Conservation (phyloP, 2,888 invertebrate species). For the Mythimna albipuncta region DNA sequence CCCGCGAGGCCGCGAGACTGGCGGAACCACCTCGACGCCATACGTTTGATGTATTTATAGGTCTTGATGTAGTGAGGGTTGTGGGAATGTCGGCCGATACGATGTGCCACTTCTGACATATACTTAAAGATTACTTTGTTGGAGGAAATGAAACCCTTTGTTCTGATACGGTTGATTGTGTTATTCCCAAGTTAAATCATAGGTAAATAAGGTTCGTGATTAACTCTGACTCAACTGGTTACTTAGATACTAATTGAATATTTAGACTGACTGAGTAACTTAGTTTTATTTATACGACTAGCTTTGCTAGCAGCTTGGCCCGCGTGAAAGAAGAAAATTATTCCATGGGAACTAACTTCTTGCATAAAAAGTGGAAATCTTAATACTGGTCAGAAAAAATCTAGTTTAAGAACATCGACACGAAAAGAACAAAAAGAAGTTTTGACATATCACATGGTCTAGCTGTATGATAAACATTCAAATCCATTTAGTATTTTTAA, state of each 20-base stretch:
- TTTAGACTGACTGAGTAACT: not conserved
- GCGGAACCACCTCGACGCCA: constrained; percentile 14
- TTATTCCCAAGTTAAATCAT: too few relatives aligned
- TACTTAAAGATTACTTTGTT: constrained; percentile 14
- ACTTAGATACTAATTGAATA: not conserved
- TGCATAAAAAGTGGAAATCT: too few relatives aligned
- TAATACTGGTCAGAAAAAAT: too few relatives aligned
- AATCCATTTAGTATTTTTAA: too few relatives aligned
- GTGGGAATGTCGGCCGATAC: not conserved
- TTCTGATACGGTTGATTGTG: not conserved
- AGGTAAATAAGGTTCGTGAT: not conserved
- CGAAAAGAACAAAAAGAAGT: too few relatives aligned
- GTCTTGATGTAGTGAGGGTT: constrained; percentile 14
- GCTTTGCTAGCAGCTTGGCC: too few relatives aligned
- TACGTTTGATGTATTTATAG: constrained; percentile 31
- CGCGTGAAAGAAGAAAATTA: too few relatives aligned
- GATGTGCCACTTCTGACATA: not conserved
- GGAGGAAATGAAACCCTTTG: not conserved
- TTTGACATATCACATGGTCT: too few relatives aligned
- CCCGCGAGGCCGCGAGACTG: constrained; percentile 20
- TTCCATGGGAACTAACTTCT: too few relatives aligned
- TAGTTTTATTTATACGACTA: not conserved
- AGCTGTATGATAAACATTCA: too few relatives aligned
- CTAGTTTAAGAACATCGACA: too few relatives aligned
- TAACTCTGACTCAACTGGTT: not conserved